Base-by-base conservation (phyloP, 2,113 vertebrate genomes). In the Himantopus leucocephalus region DNA sequence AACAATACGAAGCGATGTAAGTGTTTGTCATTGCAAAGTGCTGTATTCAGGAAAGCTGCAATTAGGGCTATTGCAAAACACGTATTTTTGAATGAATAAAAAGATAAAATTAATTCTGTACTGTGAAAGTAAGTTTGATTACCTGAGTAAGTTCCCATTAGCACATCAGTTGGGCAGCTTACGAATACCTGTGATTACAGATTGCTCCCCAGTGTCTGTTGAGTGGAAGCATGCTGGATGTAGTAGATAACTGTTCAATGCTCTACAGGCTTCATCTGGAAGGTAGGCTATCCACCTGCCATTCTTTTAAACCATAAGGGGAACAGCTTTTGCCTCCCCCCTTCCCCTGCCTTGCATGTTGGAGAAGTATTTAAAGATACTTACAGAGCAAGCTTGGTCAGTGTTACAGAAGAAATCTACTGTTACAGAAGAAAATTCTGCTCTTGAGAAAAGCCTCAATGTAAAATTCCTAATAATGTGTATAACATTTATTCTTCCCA, bases 221-320 rank as follows among this genome's bases (percentile, higher is more conserved):
- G 12, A 97, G 97, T 0, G 99, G 98, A 29, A 92, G 96, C 37
- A 99, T 99, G 98, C 90, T 99, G 97, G 99, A 99, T 89, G 24
- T 97, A 3, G 98, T 99, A 8, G 99, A 99, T 68, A 97, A 95
- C 93, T 96, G 97, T 64, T 99, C 99, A 0, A 95, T 99, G 98
- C 98, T 99, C 20, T 99, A 97, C 97, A 98, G 99, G 70, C 98
- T 99, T 89, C 98, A 99, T 83, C 98, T 99, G 98, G 99, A 99
- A 97, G 99, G 99, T 99, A 96, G 39, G 80, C 24, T 56, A 83
- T 71, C 47, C 26, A 60, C 62, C 56, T 77, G 35, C 21, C 22
- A 26, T 72, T 74, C 10, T 70, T 80, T 55, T 30, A 7, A 30
- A 27, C 20, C 9, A 1, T 53, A 30, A 41, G 27, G 66, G n/a